Base-by-base conservation (phyloP, 2,888 invertebrate species). In the Tachystola acroxantha region DNA sequence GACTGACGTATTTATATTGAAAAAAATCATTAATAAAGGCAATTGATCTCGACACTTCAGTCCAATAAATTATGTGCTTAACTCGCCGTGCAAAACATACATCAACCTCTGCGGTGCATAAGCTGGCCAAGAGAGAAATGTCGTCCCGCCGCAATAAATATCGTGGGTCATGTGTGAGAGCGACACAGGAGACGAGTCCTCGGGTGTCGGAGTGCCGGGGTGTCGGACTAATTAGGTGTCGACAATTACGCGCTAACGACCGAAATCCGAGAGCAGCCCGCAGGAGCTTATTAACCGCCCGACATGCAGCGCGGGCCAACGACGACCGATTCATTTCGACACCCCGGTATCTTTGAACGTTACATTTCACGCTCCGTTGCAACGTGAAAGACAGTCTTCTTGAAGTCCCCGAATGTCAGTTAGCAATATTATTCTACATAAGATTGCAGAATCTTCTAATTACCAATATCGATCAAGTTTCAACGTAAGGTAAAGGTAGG, bases 171-270 rank as follows among this genome's bases (percentile, higher is more conserved):
- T 79, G 64, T 77, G 75, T 77, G 80, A 70, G 58, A 56, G 51
- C 64, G 75, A 63, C 70, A 77, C 65, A 55, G 64, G 76, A 76
- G 67, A 57, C 56, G 53, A 47, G 61, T 55, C 58, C 62, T 72
- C 71, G 59, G 73, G 68, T 73, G 32, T 37, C 39, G 25, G 7
- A 25, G 36, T 40, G 40, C 28, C 44, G 57, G 53, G 45, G 57
- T 50, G 57, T 51, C 57, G 58, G 64, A 66, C 76, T 80, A 80
- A 81, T 82, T 81, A 81, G 77, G 70, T 73, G 79, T 57, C 79
- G 74, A 73, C 81, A 78, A 79, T 81, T 78, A 76, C 76, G 50
- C 66, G 64, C 75, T 81, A 81, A 81, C 81, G 77, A 77, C 75
- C 75, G 81, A 76, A 78, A 81, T 71, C 66, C 61, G 81, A 81